Conservation (phyloP, 2,797 vertebrate species). For the Spinibarbus caldwelli region DNA sequence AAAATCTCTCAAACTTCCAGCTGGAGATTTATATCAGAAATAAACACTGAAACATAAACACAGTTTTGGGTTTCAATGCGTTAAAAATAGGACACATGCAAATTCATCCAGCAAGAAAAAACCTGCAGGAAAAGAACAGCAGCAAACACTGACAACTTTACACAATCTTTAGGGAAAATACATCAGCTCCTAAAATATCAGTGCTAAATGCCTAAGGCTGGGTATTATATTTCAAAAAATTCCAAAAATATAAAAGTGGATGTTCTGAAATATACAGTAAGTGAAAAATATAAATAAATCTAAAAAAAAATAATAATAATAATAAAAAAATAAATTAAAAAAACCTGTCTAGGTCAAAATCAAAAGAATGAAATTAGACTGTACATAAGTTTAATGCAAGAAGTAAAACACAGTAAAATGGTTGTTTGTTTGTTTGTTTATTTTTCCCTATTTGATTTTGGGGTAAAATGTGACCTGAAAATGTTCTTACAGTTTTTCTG, state of each 20-base stretch:
- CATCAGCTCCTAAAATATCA: not conserved
- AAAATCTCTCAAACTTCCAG: not conserved
- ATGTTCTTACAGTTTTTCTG: too few species aligned
- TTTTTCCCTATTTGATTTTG: too few species aligned
- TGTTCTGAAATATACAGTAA: not conserved
- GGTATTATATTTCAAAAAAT: not conserved
- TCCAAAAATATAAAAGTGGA: not conserved
- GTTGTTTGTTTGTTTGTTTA: too few species aligned
- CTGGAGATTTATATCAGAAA: not conserved
- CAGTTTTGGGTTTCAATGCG: not conserved
- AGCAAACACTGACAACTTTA: not conserved
- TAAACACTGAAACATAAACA: not conserved
- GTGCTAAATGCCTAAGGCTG: not conserved
- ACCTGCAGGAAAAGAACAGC: not conserved
- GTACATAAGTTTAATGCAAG: too few species aligned
- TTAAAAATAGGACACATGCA: conserved; percentile 12
- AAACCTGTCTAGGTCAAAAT: too few species aligned
- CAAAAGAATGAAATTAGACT: too few species aligned
- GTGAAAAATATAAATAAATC: not conserved
- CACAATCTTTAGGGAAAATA: not conserved
- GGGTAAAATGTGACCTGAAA: too few species aligned
- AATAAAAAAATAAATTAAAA: too few species aligned
- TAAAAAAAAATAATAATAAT: too few species aligned
- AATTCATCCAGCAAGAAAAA: not conserved
- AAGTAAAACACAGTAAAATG: too few species aligned